Evolutionary conservation across 2,113 vertebrate species (phyloP), one percentile per base, ranked within the genome.

Genomic region (Protobothrops mucrosquamatus): DNA sequence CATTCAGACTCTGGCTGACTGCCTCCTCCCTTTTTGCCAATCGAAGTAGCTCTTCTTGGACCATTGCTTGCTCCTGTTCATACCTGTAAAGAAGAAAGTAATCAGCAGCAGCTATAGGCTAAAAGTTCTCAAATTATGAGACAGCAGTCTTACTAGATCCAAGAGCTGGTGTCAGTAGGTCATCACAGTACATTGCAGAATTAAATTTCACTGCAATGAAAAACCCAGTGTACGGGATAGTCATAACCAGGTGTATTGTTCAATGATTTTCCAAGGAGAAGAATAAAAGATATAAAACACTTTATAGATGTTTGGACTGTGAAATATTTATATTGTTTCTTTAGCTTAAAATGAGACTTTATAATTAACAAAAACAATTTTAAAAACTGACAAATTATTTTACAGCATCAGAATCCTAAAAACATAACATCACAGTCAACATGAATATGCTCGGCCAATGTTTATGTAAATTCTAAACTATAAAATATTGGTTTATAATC

Each of bases 11-110:
- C 54, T 97, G 98, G 1, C 69, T 94, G 26, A 96, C 97, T 39
- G 97, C 97, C 95, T 98, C 98, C 89, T 99, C 99, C 94, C 96
- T 98, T 91, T 97, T 97, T 46, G 97, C 98, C 92, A 98, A 95
- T 7, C 95, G 97, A 34, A 97, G 94, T 94, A 99, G 74, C 93
- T 99, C 98, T 87, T 99, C 98, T 92, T 98, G 98, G 90, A 98
- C 96, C 90, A 98, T 91, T 1, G 98, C 97, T 96, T 99, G 98
- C 29, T 99, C 98, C 52, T 92, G 96, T 94, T 98, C 98, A 93
- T 98, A 99, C 96, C 99, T 98, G 90, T n/a, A 54, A 39, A 6
- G 23, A 29, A 26, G 8, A 64, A 51, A 59, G 26, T 57, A 61
- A 92, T 87, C 87, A 93, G 85, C 43, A 95, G 57, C 43, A 95